Conservation (phyloP, 2,113 vertebrate species). For the Corythoichthys intestinalis region DNA sequence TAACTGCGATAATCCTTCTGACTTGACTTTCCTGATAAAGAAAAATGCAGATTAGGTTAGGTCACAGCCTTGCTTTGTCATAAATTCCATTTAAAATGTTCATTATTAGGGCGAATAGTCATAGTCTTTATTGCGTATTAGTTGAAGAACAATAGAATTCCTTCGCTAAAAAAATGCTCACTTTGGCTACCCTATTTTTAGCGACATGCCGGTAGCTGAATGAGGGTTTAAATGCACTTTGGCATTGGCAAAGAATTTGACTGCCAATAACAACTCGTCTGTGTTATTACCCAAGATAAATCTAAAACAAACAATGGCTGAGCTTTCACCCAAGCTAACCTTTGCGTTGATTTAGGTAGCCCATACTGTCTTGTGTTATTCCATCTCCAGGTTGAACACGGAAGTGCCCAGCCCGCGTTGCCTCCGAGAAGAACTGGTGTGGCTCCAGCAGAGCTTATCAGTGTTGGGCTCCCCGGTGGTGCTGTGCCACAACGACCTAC, state of each 20-base stretch:
- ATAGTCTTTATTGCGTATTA: no score
- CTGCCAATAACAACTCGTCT: neutral
- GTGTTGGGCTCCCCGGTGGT: conserved; percentile 91
- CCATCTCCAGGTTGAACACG: conserved; percentile 76
- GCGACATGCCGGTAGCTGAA: neutral
- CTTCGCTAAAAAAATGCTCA: neutral
- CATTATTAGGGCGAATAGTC: no score
- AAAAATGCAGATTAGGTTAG: no score
- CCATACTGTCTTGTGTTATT: neutral
- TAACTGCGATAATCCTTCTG: no score
- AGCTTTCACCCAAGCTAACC: neutral
- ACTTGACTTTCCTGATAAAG: no score
- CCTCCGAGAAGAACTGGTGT: conserved; percentile 89
- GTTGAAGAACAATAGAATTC: no score
- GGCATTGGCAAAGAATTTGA: neutral
- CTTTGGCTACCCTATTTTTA: neutral
- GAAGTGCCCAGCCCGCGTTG: conserved; percentile 81
- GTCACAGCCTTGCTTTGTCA: no score
- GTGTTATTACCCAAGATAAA: neutral
- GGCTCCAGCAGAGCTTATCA: conserved; percentile 90
- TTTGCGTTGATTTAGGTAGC: neutral
- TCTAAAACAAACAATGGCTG: conserved; percentile 23
- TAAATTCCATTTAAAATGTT: no score
- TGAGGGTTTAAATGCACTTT: neutral
- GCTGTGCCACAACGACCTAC: conserved; percentile 96